Conservation (phyloP, 2,797 vertebrate species). For the Sciurus vulgaris region DNA sequence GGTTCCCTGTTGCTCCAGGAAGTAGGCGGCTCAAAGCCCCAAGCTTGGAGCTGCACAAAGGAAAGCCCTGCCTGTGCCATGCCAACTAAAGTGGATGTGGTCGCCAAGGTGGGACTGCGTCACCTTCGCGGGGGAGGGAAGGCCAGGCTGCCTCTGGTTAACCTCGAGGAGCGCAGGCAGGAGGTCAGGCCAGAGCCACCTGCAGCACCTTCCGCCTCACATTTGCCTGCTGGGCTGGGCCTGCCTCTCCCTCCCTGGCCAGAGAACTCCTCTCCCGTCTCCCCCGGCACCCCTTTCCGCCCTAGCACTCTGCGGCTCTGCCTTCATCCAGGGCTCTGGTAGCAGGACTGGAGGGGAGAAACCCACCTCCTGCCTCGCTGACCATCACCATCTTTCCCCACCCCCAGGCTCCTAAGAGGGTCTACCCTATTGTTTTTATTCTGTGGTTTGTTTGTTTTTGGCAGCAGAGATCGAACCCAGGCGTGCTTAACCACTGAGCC, state of each 20-base stretch:
- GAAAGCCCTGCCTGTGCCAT: neutral
- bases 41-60: rapidly evolving
- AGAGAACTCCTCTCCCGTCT: neutral
- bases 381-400: too few species aligned
- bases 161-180: neutral
- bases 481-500: too few species aligned
- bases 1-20: neutral
- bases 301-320: neutral
- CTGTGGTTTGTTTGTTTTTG: too few species aligned
- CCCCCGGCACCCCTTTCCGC: neutral
- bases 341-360: too few species aligned
- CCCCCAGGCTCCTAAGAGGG: neutral
- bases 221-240: neutral
- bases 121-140: neutral
- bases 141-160: neutral
- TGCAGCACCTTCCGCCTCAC: neutral
- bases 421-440: neutral
- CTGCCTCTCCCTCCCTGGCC: neutral
- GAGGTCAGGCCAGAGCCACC: neutral
- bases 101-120: neutral
- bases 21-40: rapidly evolving
- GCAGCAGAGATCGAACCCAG: too few species aligned
- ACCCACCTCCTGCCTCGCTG: too few species aligned
- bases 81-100: neutral
- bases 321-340: neutral